Base-by-base conservation (phyloP, 2,888 invertebrate species). In the Sarcophaga variegata region DNA sequence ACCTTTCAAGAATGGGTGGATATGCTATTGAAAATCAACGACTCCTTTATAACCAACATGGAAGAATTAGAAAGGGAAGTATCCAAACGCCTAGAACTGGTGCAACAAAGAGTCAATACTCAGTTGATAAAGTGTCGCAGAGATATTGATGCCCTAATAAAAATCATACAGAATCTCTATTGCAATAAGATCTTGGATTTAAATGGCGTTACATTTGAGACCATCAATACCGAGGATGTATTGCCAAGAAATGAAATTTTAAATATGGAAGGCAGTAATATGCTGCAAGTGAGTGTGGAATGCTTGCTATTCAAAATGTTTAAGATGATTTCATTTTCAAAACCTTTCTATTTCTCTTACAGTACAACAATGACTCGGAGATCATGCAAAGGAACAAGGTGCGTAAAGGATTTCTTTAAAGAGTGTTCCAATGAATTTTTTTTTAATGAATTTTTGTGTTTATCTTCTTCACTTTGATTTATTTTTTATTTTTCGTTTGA, bases 1-100 rank as follows among this genome's bases (percentile, higher is more conserved):
- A 94, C 96, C 91, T 95, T 92, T 91, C 94, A 90, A 49, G 94
- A 95, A 89, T 96, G 96, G 96, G 94, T 96, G n/a, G 93, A 94
- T 70, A 94, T 95, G 90, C 92, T 96, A 81, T 94, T 94, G 2
- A 94, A 95, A 74, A 95, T 96, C 88, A 96, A 96, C 91, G 93
- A 94, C 76, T 94, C 95, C 91, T 91, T 96, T 70, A 94, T 96
- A 14, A 93, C 93, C 80, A 95, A 95, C n/a, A 95, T 96, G 60
- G 94, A 95, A 84, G 95, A 95, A 87, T 91, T 96, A 86, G 96
- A 96, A 90, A 91, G 92, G 77, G 95, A 96, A 90, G 95, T 95
- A 0, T 94, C 94, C 27, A 93, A 93, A 75, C 94, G 95, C 88
- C 95, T 96, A 4, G 93, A 94, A 71, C 90, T 94, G 83, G 91